A percentile compares a stretch with the other conserved stretches of the same genome.
Conservation (phyloP, 1,140 invertebrate genomes). For the Lepidurus couesii region DNA sequence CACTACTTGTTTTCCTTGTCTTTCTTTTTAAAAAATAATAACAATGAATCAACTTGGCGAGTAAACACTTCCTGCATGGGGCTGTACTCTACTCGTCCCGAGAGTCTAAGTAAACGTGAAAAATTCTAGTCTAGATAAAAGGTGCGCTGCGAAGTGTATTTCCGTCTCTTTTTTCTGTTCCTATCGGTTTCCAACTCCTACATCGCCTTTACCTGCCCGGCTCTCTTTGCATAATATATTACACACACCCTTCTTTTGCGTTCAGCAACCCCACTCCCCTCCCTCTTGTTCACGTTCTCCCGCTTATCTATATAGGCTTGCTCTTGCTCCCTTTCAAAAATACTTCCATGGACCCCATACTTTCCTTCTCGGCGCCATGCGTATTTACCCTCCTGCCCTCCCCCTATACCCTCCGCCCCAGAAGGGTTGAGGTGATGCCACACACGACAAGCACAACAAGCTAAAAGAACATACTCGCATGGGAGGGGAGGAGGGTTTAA, state of each 20-base stretch:
- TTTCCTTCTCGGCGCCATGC: not conserved
- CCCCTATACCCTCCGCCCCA: not conserved
- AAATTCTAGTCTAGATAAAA: not conserved
- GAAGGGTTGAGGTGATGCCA: not conserved
- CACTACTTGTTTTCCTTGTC: not conserved
- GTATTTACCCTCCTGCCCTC: conserved; percentile 1
- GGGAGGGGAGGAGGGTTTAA: not conserved
- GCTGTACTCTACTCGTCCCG: not conserved
- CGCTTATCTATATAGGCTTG: not conserved
- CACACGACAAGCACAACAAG: not conserved
- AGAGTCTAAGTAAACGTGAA: not conserved
- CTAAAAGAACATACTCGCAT: not conserved
- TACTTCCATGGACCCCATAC: not conserved
- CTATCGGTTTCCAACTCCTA: not conserved
- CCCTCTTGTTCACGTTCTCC: not conserved
- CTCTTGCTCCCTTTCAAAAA: not conserved
- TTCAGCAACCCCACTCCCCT: not conserved
- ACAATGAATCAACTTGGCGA: not conserved
- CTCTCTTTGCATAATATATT: conserved; percentile 16
- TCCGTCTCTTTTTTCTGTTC: not conserved
- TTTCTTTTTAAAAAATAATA: not conserved
- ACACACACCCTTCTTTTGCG: conserved; percentile 2
- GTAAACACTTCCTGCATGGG: conserved; percentile 9
- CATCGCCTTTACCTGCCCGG: not conserved
- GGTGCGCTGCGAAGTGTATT: conserved; percentile 2